Base-by-base conservation (phyloP, 2,888 invertebrate genomes). In the Heliconius charithonia region DNA sequence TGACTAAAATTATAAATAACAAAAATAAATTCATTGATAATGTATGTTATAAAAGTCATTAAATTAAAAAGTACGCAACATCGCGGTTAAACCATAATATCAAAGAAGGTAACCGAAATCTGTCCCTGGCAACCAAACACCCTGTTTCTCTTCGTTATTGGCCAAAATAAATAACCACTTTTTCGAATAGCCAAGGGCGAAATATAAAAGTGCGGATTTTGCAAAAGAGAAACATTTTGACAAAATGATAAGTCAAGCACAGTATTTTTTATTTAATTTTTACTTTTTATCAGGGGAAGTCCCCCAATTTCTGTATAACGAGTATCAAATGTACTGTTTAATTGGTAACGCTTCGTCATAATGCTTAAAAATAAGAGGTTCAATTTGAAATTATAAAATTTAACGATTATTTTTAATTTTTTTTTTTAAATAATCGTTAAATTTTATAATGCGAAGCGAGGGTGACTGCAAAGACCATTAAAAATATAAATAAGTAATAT, bases 401-500 rank as follows among this genome's bases (percentile, higher is more conserved):
- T 71, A 9, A 69, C 41, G 41, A 69, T 25, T 9, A 3, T 45
- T 69, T 69, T 41, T n/a, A 25, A 69, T 69, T 41, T 25, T 25
- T n/a, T n/a, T n/a, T n/a, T n/a, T n/a, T n/a, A n/a, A n/a, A n/a
- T n/a, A n/a, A n/a, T n/a, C n/a, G n/a, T n/a, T n/a, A n/a, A n/a
- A n/a, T n/a, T n/a, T n/a, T n/a, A n/a, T n/a, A n/a, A n/a, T n/a
- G n/a, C n/a, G 10, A 25, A 78, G 32, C 7, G 19, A 22, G 7
- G 63, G 27, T 16, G 0, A 59, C 9, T 22, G 41, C 25, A 62
- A 59, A 12, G 2, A 13, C 25, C n/a, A 27, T 69, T 41, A 56
- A 72, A 75, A 71, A 37, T 69, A 69, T 66, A 32, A 16, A 19
- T 37, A 75, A 71, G 27, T 79, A 45, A 19, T 66, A 59, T 29